Evolutionary conservation across 2,113 vertebrate species (phyloP).

Genomic region (Theropithecus gelada): DNA sequence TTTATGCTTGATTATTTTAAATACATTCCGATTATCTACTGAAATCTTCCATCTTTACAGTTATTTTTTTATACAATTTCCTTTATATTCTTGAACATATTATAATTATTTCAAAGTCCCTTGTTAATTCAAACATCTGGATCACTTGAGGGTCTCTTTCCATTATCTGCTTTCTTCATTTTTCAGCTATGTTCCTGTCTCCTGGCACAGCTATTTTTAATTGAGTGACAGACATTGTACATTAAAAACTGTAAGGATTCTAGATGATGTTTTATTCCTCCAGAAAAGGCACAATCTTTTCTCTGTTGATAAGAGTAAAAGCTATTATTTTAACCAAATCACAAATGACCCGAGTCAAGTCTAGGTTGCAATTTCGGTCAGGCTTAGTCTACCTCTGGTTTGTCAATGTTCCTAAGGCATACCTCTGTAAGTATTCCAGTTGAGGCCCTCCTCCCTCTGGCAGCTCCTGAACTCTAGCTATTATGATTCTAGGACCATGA

Average conservation of each 20-base stretch:
- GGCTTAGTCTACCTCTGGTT: neutral
- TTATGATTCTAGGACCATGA: neutral
- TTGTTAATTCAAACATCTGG: slow-evolving; percentile 18
- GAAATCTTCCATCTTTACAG: neutral
- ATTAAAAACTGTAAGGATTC: neutral
- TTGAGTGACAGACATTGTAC: neutral
- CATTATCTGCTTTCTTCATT: neutral
- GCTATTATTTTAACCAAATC: slow-evolving; percentile 7
- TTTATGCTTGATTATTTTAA: neutral
- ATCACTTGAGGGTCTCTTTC: neutral
- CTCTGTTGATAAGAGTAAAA: neutral
- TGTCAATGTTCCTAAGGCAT: neutral
- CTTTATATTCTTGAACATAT: neutral
- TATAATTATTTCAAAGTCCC: neutral
- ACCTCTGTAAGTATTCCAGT: neutral
- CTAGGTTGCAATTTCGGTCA: neutral
- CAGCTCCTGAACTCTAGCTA: neutral
- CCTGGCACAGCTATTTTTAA: neutral
- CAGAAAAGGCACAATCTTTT: neutral
- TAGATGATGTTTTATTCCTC: neutral
- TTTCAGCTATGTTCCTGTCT: neutral
- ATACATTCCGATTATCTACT: neutral
- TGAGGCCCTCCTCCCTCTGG: neutral
- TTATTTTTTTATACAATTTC: neutral
- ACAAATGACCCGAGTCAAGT: neutral